A percentile compares a stretch with the other conserved stretches of the same genome.
Conservation (phyloP, 1,140 invertebrate species). For the Cyclargus thomasi region DNA sequence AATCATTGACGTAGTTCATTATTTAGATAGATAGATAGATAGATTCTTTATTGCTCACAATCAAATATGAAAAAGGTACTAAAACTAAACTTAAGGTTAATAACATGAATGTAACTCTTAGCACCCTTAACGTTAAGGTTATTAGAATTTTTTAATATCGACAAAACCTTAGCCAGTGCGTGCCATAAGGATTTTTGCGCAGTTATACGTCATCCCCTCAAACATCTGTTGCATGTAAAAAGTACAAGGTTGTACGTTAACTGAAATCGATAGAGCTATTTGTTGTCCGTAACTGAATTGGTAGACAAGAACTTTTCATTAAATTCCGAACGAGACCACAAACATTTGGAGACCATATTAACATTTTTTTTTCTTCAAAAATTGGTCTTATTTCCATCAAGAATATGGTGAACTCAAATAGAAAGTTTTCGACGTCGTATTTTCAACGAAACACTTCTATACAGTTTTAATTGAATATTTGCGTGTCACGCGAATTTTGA, state of each 20-base stretch:
- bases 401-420: too few species aligned
- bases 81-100: too few species aligned
- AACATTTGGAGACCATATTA: neutral
- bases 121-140: too few species aligned
- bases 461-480: neutral
- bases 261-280: neutral
- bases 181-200: neutral
- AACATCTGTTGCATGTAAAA: neutral
- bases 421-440: too few species aligned
- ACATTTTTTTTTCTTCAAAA: neutral
- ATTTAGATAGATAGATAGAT: too few species aligned
- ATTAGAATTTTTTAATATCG: too few species aligned
- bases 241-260: neutral
- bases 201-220: neutral
- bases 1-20: too few species aligned
- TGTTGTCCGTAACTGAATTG: neutral
- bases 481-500: neutral
- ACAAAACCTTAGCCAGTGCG: too few species aligned
- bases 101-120: too few species aligned
- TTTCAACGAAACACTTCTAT: neutral
- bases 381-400: too few species aligned
- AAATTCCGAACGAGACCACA: neutral
- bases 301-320: neutral
- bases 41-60: too few species aligned
- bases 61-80: too few species aligned